Evolutionary conservation across 1,140 invertebrate species (phyloP).

Genomic region (Plodia interpunctella): DNA sequence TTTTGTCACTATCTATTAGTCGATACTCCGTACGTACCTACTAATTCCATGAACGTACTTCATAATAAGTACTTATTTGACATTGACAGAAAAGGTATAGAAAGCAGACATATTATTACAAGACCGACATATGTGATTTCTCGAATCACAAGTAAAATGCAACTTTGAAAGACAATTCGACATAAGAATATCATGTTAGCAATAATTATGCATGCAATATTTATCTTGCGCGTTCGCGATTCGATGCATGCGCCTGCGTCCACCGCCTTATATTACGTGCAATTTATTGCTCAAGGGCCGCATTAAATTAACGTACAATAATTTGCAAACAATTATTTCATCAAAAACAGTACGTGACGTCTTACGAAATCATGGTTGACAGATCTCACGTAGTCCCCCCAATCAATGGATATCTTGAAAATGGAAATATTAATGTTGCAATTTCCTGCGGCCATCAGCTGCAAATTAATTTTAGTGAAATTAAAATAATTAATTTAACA

Average conservation of each 20-base stretch:
- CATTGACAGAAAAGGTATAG: too few relatives aligned
- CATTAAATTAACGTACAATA: conserved; percentile 47
- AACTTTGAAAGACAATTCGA: background rate
- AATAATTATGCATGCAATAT: conserved; percentile 40
- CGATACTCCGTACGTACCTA: too few relatives aligned
- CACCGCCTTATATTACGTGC: conserved; percentile 44
- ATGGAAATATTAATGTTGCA: conserved; percentile 2
- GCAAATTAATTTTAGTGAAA: background rate
- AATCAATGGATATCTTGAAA: conserved; percentile 4
- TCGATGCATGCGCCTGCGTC: conserved; percentile 15
- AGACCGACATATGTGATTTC: background rate
- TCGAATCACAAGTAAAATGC: background rate
- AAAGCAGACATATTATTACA: too few relatives aligned
- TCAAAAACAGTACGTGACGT: conserved; percentile 33
- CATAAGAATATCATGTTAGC: background rate
- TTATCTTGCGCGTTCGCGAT: conserved; percentile 34
- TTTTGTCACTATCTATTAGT: too few relatives aligned
- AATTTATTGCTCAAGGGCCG: conserved; percentile 49
- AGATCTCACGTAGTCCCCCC: conserved; percentile 3
- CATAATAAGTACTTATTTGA: too few relatives aligned
- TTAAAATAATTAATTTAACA: background rate
- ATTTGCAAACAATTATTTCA: conserved; percentile 56
- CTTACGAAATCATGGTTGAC: background rate
- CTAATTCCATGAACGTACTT: too few relatives aligned
- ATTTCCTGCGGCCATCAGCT: background rate